Percentiles rank a stretch among this genome's conserved stretches.
Conservation (phyloP, 2,113 vertebrate genomes). For the Forbesichthys papilliferus region DNA sequence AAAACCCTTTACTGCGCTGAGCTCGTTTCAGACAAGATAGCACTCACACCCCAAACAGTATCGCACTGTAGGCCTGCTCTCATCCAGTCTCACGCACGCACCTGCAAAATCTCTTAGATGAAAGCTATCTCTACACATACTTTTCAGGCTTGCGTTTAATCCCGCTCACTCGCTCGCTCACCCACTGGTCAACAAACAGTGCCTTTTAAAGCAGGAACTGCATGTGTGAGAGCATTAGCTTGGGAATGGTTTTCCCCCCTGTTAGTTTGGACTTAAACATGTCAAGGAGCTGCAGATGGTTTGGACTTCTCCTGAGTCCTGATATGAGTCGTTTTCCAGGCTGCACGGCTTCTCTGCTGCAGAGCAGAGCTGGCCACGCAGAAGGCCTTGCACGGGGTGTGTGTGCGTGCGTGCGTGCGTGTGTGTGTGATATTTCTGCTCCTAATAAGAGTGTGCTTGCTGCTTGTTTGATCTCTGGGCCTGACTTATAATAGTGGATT, state of each 20-base stretch:
- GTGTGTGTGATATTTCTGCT: conserved; percentile 38
- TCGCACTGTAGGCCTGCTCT: neutral
- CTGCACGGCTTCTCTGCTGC: conserved; percentile 20
- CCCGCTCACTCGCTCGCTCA: conserved; percentile 16
- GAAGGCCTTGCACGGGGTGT: conserved; percentile 23
- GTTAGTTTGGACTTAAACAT: conserved; percentile 68
- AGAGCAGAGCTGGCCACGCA: conserved; percentile 29
- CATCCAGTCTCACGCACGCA: conserved; percentile 5
- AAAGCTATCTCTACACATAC: neutral
- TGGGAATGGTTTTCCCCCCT: conserved; percentile 56
- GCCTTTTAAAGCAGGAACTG: conserved; percentile 57
- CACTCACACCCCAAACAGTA: neutral
- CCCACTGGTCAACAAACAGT: conserved; percentile 37
- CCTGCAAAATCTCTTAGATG: conserved; percentile 1
- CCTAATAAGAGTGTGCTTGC: conserved; percentile 49
- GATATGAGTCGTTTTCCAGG: conserved; percentile 28
- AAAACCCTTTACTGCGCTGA: neutral
- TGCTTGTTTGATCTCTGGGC: conserved; percentile 49
- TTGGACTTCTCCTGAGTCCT: conserved; percentile 53
- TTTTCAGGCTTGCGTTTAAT: neutral
- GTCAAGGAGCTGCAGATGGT: conserved; percentile 60
- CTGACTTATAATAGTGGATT: conserved; percentile 37
- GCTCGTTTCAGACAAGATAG: neutral
- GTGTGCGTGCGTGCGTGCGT: neutral
- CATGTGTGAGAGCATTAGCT: conserved; percentile 42